Percentiles rank a stretch among this genome's conserved stretches.
Conservation (phyloP, 2,888 invertebrate species). For the Mycogona germanica region DNA sequence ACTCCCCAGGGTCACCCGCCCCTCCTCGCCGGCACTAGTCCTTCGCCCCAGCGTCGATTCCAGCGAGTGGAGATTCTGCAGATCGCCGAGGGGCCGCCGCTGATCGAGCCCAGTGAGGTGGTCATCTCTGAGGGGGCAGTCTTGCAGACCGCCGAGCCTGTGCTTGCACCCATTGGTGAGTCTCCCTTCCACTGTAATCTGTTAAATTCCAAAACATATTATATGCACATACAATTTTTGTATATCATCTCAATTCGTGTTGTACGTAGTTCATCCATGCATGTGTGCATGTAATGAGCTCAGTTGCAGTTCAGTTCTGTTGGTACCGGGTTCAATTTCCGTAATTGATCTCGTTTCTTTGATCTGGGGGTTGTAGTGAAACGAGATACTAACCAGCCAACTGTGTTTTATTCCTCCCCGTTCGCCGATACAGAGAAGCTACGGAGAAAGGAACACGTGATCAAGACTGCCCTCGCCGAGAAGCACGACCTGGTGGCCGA, state of each 20-base stretch:
- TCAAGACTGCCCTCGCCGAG: slow-evolving; percentile 54
- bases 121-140: slow-evolving; percentile 57
- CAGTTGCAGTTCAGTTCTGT: no score
- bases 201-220: background rate
- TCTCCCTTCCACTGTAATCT: no score
- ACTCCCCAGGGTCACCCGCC: slow-evolving; percentile 11
- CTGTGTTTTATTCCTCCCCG: background rate
- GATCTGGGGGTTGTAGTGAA: no score
- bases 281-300: no score
- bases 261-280: no score
- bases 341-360: no score
- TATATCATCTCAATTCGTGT: background rate
- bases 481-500: slow-evolving; percentile 63
- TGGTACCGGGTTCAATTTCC: no score
- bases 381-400: no score
- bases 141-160: slow-evolving; percentile 55
- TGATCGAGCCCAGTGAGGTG: slow-evolving; percentile 60
- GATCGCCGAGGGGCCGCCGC: slow-evolving; percentile 47
- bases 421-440: slow-evolving; percentile 48
- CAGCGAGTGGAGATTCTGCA: slow-evolving; percentile 39
- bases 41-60: slow-evolving; percentile 24
- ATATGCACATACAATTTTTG: background rate
- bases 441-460: slow-evolving; percentile 55
- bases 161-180: slow-evolving; percentile 60
- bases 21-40: slow-evolving; percentile 19